A percentile compares a stretch with the other conserved stretches of the same genome.
These are phyloP conservation scores for Psilopsiagon aurifrons DNA, from an alignment of 2,113 vertebrate species.

Conservation along the genomic window DNA sequence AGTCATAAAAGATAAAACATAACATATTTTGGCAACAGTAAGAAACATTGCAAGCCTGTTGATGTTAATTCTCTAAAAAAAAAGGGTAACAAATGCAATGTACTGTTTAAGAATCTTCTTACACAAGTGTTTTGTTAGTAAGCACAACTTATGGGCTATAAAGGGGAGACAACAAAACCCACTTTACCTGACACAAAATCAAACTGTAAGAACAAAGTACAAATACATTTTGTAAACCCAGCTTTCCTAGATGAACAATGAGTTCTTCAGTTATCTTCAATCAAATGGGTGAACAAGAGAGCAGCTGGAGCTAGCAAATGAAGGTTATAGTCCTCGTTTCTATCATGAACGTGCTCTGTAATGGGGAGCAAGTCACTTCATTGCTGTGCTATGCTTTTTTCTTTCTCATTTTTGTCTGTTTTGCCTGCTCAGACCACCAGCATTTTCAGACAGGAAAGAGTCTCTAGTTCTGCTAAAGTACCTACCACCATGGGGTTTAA, in stretches of 20 bases:
- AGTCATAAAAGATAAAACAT: conserved; percentile 54
- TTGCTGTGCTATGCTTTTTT: neutral
- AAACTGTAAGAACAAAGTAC: neutral
- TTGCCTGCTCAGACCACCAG: neutral
- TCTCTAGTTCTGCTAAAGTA: neutral
- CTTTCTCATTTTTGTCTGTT: neutral
- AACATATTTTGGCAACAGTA: conserved; percentile 33
- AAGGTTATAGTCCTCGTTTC: neutral
- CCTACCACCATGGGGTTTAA: neutral
- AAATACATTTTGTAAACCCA: neutral
- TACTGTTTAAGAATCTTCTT: neutral
- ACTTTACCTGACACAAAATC: conserved; percentile 2
- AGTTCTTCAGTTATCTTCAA: neutral
- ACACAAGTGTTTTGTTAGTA: neutral
- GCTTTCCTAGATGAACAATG: neutral
- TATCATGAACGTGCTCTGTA: neutral
- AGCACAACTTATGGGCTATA: neutral
- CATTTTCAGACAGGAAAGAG: neutral
- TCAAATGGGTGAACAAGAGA: neutral
- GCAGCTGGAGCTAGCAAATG: neutral
- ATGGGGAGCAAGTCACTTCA: neutral
- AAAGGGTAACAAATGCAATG: neutral
- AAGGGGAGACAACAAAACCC: neutral
- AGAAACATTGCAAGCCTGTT: conserved; percentile 24
- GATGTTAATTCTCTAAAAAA: conserved; percentile 38